Conservation (phyloP, 2,113 vertebrate genomes). For the Toxotes jaculatrix region DNA sequence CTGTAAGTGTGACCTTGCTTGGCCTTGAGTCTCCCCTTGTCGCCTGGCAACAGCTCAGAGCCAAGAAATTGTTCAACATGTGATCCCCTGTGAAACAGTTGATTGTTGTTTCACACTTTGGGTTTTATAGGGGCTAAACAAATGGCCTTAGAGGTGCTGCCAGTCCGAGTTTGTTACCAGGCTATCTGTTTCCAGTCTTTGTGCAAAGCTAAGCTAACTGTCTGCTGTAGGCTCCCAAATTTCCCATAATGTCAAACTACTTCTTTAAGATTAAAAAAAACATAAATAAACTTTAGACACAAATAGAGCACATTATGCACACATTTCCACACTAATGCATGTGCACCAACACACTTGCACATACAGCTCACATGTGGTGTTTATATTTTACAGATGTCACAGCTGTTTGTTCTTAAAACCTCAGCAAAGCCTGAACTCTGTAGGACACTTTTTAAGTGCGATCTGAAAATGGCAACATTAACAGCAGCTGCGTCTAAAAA, state of each 20-base stretch:
- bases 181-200: background rate
- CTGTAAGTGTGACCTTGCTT: background rate
- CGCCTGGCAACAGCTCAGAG: background rate
- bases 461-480: constrained; percentile 17
- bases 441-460: background rate
- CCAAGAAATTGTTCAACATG: background rate
- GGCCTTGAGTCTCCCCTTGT: background rate
- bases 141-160: background rate
- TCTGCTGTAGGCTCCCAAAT: background rate
- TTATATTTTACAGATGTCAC: background rate
- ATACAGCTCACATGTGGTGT: background rate
- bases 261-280: background rate
- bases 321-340: background rate
- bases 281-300: too few species aligned
- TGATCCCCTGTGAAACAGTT: too few species aligned
- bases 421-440: background rate
- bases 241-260: background rate
- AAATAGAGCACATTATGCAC: background rate
- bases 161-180: background rate
- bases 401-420: background rate
- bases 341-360: background rate
- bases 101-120: too few species aligned
- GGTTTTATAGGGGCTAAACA: too few species aligned
- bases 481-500: constrained; percentile 17
- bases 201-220: background rate